Percentiles rank a stretch among this genome's conserved stretches.
These are phyloP conservation scores for Macaria liturata DNA, from an alignment of 2,888 invertebrate species.

Conservation along the genomic window DNA sequence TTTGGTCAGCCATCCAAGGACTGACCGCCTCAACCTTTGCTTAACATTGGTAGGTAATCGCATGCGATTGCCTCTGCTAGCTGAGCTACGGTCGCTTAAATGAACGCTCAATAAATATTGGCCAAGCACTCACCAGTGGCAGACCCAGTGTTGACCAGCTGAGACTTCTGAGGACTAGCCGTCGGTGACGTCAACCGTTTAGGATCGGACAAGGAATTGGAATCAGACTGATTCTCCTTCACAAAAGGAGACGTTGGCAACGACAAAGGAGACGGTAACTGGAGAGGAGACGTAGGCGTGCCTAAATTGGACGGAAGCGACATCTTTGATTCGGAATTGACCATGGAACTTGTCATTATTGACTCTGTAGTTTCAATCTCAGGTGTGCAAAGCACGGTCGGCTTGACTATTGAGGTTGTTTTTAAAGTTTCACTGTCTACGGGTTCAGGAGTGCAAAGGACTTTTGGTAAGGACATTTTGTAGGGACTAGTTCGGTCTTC, in stretches of 20 bases:
- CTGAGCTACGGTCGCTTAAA: too few species aligned
- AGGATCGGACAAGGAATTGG: conserved; percentile 53
- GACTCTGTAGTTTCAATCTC: conserved; percentile 41
- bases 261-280: conserved; percentile 65
- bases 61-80: too few species aligned
- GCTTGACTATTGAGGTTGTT: too few species aligned
- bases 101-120: too few species aligned
- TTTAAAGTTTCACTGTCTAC: too few species aligned
- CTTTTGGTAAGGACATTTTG: conserved; percentile 66
- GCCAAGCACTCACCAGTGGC: conserved; percentile 61
- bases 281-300: conserved; percentile 69
- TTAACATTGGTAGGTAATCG: too few species aligned
- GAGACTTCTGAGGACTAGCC: conserved; percentile 42
- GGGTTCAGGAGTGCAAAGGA: conserved; percentile 62
- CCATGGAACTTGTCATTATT: conserved; percentile 47
- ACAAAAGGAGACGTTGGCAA: conserved; percentile 66
- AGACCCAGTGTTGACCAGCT: conserved; percentile 57
- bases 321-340: conserved; percentile 68
- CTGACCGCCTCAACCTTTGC: too few species aligned
- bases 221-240: conserved; percentile 52
- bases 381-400: conserved; percentile 21
- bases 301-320: conserved; percentile 69
- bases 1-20: too few species aligned
- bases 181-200: conserved; percentile 33
- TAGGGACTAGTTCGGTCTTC: conserved; percentile 51